Percentiles rank a stretch among this genome's conserved stretches.
phyloP scores from a whole-genome alignment of 2,888 invertebrate species.

The Tipula helvola region DNA sequence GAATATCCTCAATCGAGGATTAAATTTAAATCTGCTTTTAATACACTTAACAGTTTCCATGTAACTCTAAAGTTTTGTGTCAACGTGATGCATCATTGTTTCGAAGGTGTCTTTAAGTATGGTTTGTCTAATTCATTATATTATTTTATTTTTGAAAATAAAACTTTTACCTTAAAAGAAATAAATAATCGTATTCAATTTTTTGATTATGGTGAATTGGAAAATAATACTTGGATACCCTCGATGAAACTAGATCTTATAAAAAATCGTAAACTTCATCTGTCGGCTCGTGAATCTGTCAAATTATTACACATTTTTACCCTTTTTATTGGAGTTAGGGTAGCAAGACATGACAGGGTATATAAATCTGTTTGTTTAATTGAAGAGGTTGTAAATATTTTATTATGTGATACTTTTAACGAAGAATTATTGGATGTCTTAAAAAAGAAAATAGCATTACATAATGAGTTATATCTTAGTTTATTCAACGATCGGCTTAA shows the following conservation, averaged over 20 bases:
- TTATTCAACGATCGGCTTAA: neutral
- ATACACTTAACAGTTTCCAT: no score
- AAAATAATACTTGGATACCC: neutral
- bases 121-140: neutral
- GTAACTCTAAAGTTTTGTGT: constrained; percentile 5
- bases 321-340: neutral
- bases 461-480: no score
- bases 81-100: constrained; percentile 8
- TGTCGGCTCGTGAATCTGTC: neutral
- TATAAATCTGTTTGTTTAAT: no score
- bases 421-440: no score
- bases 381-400: no score
- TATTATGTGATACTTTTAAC: no score
- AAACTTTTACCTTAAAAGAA: no score
- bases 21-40: neutral
- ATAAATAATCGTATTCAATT: no score
- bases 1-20: neutral
- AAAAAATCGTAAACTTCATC: no score
- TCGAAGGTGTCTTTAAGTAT: neutral
- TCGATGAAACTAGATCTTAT: neutral
- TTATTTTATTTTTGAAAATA: neutral
- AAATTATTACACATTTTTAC: neutral
- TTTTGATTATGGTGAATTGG: neutral
- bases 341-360: no score
- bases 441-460: no score